phyloP scores from a whole-genome alignment of 2,888 invertebrate species.

The Eulithis testata region DNA sequence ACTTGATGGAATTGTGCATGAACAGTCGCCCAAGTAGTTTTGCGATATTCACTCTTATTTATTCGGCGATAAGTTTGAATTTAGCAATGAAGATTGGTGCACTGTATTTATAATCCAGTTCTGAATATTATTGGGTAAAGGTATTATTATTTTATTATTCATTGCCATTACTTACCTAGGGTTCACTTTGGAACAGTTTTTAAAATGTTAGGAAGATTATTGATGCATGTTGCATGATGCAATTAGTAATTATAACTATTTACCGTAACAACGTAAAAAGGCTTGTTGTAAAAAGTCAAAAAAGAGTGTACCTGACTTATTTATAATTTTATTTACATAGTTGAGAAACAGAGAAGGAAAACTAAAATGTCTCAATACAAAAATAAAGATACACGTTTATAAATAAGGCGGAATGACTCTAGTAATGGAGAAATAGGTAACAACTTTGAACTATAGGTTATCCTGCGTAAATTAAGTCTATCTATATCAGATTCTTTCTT shows the following conservation, averaged over 20 bases:
- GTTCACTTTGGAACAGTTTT: no score
- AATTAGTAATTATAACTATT: not conserved
- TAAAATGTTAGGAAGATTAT: not conserved
- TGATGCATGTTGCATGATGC: slow-evolving; percentile 40
- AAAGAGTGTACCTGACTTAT: no score
- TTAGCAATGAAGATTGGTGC: slow-evolving; percentile 8
- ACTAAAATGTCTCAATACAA: no score
- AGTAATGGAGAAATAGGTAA: no score
- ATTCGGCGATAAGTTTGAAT: slow-evolving; percentile 18
- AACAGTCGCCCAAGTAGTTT: slow-evolving; percentile 22
- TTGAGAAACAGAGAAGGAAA: no score
- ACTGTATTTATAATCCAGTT: slow-evolving; percentile 39
- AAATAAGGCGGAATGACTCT: no score
- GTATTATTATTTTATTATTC: slow-evolving; percentile 66
- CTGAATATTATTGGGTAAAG: slow-evolving; percentile 66
- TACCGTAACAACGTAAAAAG: no score
- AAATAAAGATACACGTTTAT: no score
- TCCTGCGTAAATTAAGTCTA: no score
- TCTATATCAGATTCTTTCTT: not conserved
- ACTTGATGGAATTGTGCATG: slow-evolving; percentile 36
- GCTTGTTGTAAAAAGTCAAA: no score
- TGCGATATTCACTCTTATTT: slow-evolving; percentile 27
- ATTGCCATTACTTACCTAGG: slow-evolving; percentile 47
- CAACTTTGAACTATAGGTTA: no score
- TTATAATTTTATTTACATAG: no score